Evolutionary conservation across 2,113 vertebrate genomes (phyloP).

Genomic region (Pongo pygmaeus): DNA sequence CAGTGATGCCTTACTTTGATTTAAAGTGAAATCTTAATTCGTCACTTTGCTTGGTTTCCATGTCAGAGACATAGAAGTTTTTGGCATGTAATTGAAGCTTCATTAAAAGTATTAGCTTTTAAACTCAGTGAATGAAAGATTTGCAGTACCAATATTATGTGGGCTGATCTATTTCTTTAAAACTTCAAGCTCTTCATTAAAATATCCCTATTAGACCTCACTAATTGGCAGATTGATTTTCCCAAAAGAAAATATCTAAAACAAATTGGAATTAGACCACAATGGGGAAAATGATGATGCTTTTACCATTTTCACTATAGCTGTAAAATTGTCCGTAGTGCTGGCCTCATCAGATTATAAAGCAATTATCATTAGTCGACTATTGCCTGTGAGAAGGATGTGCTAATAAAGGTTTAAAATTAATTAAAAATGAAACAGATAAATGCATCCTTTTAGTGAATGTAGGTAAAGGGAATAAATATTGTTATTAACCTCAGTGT

Average conservation of each 20-base stretch:
- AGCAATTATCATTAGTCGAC: slow-evolving; percentile 65
- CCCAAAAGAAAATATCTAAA: slow-evolving; percentile 31
- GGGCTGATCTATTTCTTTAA: background rate
- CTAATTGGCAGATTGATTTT: background rate
- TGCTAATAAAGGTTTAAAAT: slow-evolving; percentile 73
- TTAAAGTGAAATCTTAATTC: background rate
- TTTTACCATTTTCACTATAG: slow-evolving; percentile 39
- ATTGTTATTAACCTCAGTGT: slow-evolving; percentile 45
- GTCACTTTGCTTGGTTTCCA: background rate
- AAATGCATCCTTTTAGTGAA: slow-evolving; percentile 54
- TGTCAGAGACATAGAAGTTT: background rate
- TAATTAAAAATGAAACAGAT: slow-evolving; percentile 78
- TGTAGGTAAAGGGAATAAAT: slow-evolving; percentile 52
- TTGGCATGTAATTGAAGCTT: background rate
- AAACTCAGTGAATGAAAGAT: slow-evolving; percentile 8
- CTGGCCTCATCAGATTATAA: slow-evolving; percentile 55
- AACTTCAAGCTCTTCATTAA: background rate
- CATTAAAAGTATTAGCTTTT: slow-evolving; percentile 11
- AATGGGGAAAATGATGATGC: background rate
- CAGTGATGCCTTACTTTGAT: background rate
- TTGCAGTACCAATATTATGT: background rate
- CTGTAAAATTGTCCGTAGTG: slow-evolving; percentile 63
- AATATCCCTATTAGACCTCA: background rate
- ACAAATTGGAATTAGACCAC: background rate
- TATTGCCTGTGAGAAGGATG: slow-evolving; percentile 66